Conservation (phyloP, 2,113 vertebrate genomes). For the Stigmatopora argus region DNA sequence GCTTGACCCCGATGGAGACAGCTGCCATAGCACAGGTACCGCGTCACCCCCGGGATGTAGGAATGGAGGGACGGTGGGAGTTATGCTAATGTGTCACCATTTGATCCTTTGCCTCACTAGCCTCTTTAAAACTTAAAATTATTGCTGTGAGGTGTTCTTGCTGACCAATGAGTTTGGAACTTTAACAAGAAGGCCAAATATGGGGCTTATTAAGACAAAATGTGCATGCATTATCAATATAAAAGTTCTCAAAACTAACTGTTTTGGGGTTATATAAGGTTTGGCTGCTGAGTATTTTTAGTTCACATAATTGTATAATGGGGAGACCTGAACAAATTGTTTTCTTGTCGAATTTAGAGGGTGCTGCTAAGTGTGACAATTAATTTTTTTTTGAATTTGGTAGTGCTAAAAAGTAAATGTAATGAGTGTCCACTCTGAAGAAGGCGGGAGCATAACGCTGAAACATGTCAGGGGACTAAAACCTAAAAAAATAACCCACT, state of each 20-base stretch:
- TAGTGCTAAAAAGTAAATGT: too few species aligned
- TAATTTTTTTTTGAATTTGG: too few species aligned
- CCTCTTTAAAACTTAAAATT: conserved; percentile 5
- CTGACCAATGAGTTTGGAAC: neutral
- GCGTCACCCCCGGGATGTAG: neutral
- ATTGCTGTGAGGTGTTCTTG: neutral
- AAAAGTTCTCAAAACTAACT: neutral
- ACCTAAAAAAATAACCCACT: too few species aligned
- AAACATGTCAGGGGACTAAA: too few species aligned
- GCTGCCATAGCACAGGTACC: conserved; percentile 84
- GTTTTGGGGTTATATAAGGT: neutral
- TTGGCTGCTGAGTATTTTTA: neutral
- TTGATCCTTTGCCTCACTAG: neutral
- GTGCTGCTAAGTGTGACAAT: too few species aligned
- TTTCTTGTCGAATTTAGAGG: too few species aligned
- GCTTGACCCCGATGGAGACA: conserved; percentile 83
- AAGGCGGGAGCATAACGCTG: too few species aligned
- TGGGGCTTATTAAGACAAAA: neutral
- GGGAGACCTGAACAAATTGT: too few species aligned
- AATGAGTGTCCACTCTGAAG: too few species aligned
- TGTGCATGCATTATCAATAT: neutral
- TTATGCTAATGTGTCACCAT: neutral
- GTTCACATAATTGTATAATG: too few species aligned
- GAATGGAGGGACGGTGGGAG: neutral
- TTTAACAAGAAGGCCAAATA: neutral